Percentiles rank a stretch among this genome's conserved stretches.
These are phyloP conservation scores for Creontiades dilutus DNA, from an alignment of 2,888 invertebrate species.

Conservation along the genomic window DNA sequence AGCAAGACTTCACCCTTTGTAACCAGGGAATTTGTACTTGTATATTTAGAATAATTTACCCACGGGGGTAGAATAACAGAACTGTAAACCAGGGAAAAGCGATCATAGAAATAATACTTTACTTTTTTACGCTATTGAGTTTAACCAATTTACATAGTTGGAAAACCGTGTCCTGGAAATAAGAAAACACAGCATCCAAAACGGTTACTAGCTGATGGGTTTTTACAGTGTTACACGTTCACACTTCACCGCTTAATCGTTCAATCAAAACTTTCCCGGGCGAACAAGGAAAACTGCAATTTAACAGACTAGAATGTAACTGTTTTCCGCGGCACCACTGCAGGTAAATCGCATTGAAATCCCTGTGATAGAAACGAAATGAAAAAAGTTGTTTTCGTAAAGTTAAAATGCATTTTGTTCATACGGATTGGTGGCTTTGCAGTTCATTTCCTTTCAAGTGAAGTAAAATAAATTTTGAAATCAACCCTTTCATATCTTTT, in stretches of 20 bases:
- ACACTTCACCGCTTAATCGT: not conserved
- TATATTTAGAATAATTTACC: no score
- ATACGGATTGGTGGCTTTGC: not conserved
- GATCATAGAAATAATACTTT: no score
- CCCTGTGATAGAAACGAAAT: not conserved
- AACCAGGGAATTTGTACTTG: no score
- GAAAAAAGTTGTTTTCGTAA: constrained; percentile 1
- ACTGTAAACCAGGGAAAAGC: no score
- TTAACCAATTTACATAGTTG: no score
- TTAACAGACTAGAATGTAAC: constrained; percentile 2
- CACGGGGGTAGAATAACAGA: no score
- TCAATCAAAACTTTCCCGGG: constrained; percentile 30
- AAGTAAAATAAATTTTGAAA: no score
- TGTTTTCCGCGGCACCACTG: not conserved
- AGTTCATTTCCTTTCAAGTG: no score
- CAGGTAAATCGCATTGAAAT: not conserved
- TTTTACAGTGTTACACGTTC: constrained; percentile 16
- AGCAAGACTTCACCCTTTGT: no score
- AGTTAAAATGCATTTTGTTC: not conserved
- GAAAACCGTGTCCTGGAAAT: not conserved
- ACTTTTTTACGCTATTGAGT: no score
- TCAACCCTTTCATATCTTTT: no score
- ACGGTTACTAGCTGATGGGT: not conserved
- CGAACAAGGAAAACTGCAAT: not conserved
- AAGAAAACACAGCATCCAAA: not conserved